Conservation (phyloP, 2,888 invertebrate genomes). For the Biston stratarius region DNA sequence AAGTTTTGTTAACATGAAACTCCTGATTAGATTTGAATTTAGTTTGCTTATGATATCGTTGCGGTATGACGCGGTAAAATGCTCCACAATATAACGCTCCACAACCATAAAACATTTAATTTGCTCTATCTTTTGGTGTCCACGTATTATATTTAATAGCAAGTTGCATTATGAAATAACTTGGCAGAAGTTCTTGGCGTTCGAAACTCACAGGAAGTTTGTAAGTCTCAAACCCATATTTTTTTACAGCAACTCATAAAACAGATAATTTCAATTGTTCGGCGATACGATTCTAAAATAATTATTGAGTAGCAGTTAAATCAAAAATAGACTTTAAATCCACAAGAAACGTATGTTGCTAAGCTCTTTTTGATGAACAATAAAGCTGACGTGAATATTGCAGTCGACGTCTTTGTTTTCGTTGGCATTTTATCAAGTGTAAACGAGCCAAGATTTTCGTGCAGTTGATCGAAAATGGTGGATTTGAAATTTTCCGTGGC, state of each 20-base stretch:
- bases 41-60: too few relatives aligned
- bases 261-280: constrained; percentile 24
- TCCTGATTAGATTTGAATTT: too few relatives aligned
- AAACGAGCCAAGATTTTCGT: not conserved
- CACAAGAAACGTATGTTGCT: constrained; percentile 48
- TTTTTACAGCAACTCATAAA: constrained; percentile 12
- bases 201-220: not conserved
- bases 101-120: too few relatives aligned
- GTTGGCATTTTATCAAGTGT: constrained; percentile 62
- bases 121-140: too few relatives aligned
- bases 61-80: too few relatives aligned
- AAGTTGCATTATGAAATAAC: not conserved
- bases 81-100: too few relatives aligned
- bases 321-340: constrained; percentile 25
- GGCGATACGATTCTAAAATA: constrained; percentile 16
- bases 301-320: constrained; percentile 15
- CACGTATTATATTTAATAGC: not conserved
- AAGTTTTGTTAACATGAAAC: too few relatives aligned
- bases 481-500: not conserved
- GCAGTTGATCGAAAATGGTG: not conserved
- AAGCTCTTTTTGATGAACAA: constrained; percentile 66
- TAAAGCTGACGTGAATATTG: constrained; percentile 48
- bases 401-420: constrained; percentile 55
- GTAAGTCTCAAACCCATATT: constrained; percentile 1
- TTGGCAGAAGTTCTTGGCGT: not conserved